phyloP scores from a whole-genome alignment of 2,888 invertebrate genomes.

The Labia minor region DNA sequence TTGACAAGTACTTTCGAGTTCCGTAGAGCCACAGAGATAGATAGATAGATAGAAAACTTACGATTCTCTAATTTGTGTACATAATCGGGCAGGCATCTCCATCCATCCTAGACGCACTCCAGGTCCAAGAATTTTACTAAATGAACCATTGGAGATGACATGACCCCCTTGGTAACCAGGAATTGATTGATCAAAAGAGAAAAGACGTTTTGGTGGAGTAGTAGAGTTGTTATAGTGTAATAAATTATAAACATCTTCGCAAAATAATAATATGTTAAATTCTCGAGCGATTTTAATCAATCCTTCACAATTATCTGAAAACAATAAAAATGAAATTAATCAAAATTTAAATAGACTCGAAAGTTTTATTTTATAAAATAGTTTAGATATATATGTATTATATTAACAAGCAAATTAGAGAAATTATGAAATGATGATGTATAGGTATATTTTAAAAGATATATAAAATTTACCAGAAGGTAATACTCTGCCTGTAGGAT shows the following conservation, averaged over 20 bases:
- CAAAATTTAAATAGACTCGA: no score
- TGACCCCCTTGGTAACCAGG: slow-evolving; percentile 40
- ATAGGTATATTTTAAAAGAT: no score
- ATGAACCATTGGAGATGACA: slow-evolving; percentile 51
- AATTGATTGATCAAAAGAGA: slow-evolving; percentile 37
- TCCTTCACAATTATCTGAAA: slow-evolving; percentile 35
- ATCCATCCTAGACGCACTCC: slow-evolving; percentile 55
- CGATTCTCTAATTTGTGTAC: slow-evolving; percentile 35
- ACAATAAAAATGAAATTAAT: neutral
- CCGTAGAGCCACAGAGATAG: no score
- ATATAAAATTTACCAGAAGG: slow-evolving; percentile 37
- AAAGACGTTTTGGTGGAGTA: slow-evolving; percentile 41
- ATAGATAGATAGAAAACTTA: slow-evolving; percentile 27
- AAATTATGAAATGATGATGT: no score
- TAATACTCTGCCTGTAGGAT: slow-evolving; percentile 46
- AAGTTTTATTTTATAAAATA: no score
- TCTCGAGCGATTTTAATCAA: slow-evolving; percentile 39
- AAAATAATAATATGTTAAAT: slow-evolving; percentile 40
- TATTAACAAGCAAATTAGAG: no score
- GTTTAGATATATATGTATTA: no score
- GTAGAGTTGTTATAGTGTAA: slow-evolving; percentile 39
- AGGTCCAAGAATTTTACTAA: slow-evolving; percentile 53
- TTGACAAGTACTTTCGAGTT: no score
- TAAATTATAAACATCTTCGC: slow-evolving; percentile 55
- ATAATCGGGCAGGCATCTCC: slow-evolving; percentile 42